Conservation (phyloP, 2,113 vertebrate genomes). For the Saimiri boliviensis region DNA sequence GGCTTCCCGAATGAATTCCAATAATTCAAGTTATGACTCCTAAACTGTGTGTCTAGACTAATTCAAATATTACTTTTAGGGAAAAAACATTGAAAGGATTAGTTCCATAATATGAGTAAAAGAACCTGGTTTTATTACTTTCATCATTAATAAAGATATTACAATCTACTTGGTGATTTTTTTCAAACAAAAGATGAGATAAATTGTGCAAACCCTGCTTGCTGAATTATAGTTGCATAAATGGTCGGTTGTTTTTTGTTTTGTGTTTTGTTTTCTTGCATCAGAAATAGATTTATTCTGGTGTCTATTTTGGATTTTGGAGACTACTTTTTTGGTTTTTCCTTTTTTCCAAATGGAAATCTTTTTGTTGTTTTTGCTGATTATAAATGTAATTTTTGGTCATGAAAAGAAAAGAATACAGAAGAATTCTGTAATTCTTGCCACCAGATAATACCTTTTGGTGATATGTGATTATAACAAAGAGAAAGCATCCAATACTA, state of each 20-base stretch:
- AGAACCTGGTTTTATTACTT: conserved; percentile 45
- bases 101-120: background rate
- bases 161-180: background rate
- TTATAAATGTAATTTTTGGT: background rate
- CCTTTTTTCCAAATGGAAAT: background rate
- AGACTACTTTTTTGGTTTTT: background rate
- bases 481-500: background rate
- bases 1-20: conserved; percentile 70
- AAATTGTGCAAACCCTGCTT: background rate
- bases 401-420: background rate
- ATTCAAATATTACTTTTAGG: conserved; percentile 67
- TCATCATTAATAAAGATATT: conserved; percentile 42
- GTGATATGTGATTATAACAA: background rate
- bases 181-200: background rate
- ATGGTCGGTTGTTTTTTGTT: background rate
- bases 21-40: conserved; percentile 74
- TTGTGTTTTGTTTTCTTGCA: background rate
- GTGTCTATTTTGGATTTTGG: background rate
- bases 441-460: background rate
- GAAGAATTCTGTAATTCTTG: no score
- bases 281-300: conserved; percentile 28
- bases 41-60: conserved; percentile 56
- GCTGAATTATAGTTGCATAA: background rate
- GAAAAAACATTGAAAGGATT: conserved; percentile 28
- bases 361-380: conserved; percentile 12